Conservation (phyloP, 2,113 vertebrate genomes). For the Petrocephalus microphthalmus region DNA sequence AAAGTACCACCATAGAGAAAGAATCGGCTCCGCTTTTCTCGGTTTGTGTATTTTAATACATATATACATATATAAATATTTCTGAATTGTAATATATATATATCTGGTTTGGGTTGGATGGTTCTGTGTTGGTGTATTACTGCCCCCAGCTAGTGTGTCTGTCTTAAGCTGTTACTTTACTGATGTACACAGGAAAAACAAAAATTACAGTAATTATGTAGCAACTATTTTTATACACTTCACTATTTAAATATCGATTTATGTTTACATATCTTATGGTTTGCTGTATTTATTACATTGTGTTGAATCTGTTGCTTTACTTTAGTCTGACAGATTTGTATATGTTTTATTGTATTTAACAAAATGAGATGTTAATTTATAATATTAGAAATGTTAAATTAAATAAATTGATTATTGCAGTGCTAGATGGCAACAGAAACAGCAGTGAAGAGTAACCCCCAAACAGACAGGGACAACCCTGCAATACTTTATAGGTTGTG, state of each 20-base stretch:
- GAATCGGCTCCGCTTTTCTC: background rate
- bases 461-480: background rate
- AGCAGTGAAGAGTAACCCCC: background rate
- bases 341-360: slow-evolving; percentile 27
- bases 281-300: slow-evolving; percentile 25
- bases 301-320: slow-evolving; percentile 10
- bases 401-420: slow-evolving; percentile 2
- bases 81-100: slow-evolving; percentile 26
- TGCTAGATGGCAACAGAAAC: slow-evolving; percentile 6
- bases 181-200: slow-evolving; percentile 11
- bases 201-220: slow-evolving; percentile 37
- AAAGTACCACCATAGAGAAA: slow-evolving; percentile 12
- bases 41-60: slow-evolving; percentile 12
- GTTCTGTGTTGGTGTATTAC: background rate
- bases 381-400: slow-evolving; percentile 13
- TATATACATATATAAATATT: slow-evolving; percentile 23
- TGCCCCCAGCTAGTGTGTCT: slow-evolving; percentile 17
- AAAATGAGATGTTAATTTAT: slow-evolving; percentile 15
- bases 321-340: slow-evolving; percentile 10
- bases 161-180: slow-evolving; percentile 4
- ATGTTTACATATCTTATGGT: slow-evolving; percentile 29
- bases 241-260: slow-evolving; percentile 37
- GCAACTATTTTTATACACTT: slow-evolving; percentile 63
- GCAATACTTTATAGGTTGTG: background rate
- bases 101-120: slow-evolving; percentile 7